These are phyloP conservation scores for Cinclus mexicanus DNA, from an alignment of 2,113 vertebrate species.

Conservation along the genomic window DNA sequence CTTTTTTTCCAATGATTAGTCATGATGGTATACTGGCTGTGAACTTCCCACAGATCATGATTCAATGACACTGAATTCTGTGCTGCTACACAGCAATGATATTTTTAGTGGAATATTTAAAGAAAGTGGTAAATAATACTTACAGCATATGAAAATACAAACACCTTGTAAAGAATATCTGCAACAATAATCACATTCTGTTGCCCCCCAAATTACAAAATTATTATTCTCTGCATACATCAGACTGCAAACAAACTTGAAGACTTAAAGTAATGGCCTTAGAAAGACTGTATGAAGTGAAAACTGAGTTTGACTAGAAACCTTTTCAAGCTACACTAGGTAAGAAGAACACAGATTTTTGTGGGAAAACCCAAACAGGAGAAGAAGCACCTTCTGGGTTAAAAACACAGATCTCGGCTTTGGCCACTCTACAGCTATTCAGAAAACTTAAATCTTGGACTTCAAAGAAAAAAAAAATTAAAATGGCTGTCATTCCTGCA, in stretches of 20 bases:
- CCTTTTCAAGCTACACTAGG: neutral
- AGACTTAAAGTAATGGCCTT: neutral
- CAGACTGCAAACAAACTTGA: neutral
- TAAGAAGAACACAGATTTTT: neutral
- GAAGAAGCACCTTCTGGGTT: neutral
- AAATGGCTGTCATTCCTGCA: neutral
- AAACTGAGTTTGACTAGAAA: neutral
- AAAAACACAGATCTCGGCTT: neutral
- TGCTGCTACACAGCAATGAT: neutral
- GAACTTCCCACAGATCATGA: neutral
- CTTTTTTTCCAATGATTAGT: neutral
- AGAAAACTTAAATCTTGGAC: neutral
- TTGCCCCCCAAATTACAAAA: neutral
- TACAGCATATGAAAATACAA: neutral
- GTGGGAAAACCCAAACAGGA: neutral
- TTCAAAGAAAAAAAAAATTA: neutral
- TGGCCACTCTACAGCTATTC: neutral
- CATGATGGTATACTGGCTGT: neutral
- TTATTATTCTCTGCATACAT: neutral
- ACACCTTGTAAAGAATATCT: neutral
- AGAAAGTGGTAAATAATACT: neutral
- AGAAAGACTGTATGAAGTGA: neutral
- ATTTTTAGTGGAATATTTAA: neutral
- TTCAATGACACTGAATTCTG: neutral
- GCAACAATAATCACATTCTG: neutral